Base-by-base conservation (phyloP, 2,888 invertebrate genomes). In the Strigamia maritima region DNA sequence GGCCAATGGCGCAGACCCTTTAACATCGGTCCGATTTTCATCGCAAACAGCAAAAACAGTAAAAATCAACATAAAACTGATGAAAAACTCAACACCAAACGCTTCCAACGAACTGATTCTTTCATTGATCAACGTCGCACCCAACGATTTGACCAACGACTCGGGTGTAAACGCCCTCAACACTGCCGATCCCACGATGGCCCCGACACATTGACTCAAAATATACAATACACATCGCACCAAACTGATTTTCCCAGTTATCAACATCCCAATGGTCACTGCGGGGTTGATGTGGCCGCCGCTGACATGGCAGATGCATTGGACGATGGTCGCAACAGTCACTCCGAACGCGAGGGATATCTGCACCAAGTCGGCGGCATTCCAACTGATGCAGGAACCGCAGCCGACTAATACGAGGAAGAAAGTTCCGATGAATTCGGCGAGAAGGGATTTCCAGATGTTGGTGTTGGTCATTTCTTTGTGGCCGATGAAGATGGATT, bases 381-480 rank as follows among this genome's bases (percentile, higher is more conserved):
- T 75, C 77, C 77, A 76, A 1, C 19, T 0, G 1, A 80, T 35
- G 84, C 92, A 92, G 80, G 93, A 91, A 1, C 94, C 94, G 84
- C 95, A 93, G 38, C 95, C 97, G 81, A 97, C 89, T 81, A 94
- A 89, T 6, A 95, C 93, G 83, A 97, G 89, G 80, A 97, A 88
- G 84, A n/a, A n/a, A n/a, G n/a, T n/a, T n/a, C n/a, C n/a, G n/a
- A n/a, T n/a, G n/a, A n/a, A n/a, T n/a, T n/a, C n/a, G n/a, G n/a
- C n/a, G n/a, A n/a, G n/a, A n/a, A n/a, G n/a, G n/a, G n/a, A n/a
- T n/a, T n/a, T n/a, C n/a, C n/a, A n/a, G n/a, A n/a, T n/a, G n/a
- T n/a, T n/a, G n/a, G n/a, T n/a, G n/a, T n/a, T n/a, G n/a, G n/a
- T n/a, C n/a, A n/a, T n/a, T n/a, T n/a, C n/a, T n/a, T n/a, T n/a